Conservation (phyloP, 2,888 invertebrate genomes). For the Caenorhabditis sp. region DNA sequence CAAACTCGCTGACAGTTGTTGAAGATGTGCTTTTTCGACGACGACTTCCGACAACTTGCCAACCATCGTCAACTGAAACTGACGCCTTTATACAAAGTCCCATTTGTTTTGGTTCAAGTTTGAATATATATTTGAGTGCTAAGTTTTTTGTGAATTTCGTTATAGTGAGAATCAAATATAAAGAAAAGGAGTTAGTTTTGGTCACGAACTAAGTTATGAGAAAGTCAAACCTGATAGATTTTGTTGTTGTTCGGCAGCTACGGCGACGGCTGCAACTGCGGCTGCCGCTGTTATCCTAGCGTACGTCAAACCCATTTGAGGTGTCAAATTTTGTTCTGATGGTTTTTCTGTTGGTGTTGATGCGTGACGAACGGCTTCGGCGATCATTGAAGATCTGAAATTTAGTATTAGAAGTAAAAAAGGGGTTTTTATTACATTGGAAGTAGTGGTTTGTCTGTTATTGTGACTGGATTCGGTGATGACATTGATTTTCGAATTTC, state of each 20-base stretch:
- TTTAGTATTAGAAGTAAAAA: neutral
- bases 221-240: constrained; percentile 1
- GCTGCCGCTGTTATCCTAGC: constrained; percentile 39
- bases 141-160: no score
- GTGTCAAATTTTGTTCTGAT: neutral
- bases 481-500: constrained; percentile 84
- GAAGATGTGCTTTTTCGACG: constrained; percentile 44
- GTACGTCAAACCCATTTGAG: constrained; percentile 12
- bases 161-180: no score
- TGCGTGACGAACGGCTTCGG: constrained; percentile 25
- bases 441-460: constrained; percentile 16
- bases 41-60: constrained; percentile 51
- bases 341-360: neutral
- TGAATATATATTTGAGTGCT: no score
- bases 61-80: constrained; percentile 29
- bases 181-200: no score
- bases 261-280: constrained; percentile 32
- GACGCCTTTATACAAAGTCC: no score
- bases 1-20: constrained; percentile 39
- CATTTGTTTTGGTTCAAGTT: no score
- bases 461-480: constrained; percentile 46
- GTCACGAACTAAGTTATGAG: no score
- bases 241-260: constrained; percentile 3
- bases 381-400: constrained; percentile 25
- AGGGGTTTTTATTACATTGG: constrained; percentile 37